phyloP scores from a whole-genome alignment of 2,113 vertebrate genomes.

The Oncorhynchus gorbuscha region DNA sequence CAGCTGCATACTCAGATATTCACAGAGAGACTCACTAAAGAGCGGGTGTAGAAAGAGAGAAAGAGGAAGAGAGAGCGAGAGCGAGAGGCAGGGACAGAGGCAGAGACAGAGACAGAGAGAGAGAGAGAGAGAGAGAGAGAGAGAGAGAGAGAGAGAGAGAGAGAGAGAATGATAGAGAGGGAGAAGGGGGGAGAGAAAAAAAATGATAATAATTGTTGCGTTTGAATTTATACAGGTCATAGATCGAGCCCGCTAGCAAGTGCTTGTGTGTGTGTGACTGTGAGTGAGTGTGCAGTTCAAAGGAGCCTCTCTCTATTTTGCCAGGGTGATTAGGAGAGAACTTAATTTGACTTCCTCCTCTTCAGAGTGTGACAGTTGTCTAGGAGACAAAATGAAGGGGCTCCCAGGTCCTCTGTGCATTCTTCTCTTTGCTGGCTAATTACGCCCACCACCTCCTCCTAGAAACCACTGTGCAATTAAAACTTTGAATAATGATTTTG shows the following conservation, averaged over 20 bases:
- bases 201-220: too few relatives aligned
- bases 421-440: constrained; percentile 17
- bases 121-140: too few relatives aligned
- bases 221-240: too few relatives aligned
- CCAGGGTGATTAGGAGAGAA: constrained; percentile 23
- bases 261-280: neutral
- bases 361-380: constrained; percentile 23
- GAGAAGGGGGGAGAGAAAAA: too few relatives aligned
- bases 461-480: constrained; percentile 25
- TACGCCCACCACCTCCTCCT: neutral
- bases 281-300: constrained; percentile 9
- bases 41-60: too few relatives aligned
- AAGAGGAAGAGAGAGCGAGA: too few relatives aligned
- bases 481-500: constrained; percentile 48
- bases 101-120: too few relatives aligned
- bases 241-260: neutral
- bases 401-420: constrained; percentile 13
- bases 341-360: constrained; percentile 24
- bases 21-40: constrained; percentile 49
- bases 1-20: neutral
- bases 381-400: constrained; percentile 23
- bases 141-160: too few relatives aligned
- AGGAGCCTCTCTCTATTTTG: constrained; percentile 11
- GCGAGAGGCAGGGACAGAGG: too few relatives aligned
- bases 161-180: too few relatives aligned